Base-by-base conservation (phyloP, 1,140 invertebrate genomes). In the Bombus confusus region DNA sequence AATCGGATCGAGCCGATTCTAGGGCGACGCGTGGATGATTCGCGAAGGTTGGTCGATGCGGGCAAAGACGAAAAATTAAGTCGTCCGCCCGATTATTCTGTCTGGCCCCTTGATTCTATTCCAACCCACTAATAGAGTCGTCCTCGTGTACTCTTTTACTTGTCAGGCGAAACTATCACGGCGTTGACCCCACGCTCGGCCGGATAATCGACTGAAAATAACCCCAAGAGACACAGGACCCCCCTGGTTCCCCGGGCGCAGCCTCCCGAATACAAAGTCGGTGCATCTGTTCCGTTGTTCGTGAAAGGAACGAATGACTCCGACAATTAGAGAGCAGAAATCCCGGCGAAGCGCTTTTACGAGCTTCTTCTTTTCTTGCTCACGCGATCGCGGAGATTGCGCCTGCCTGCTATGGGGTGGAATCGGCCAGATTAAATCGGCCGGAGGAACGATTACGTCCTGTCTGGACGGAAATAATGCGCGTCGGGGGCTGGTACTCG, bases 201-300 rank as follows among this genome's bases (percentile, higher is more conserved):
- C 93, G 86, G 93, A 95, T 95, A 95, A 95, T 94, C 94, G 94
- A 95, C 94, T 93, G 94, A 94, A 94, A 95, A 95, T 94, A 95
- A 95, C 92, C 94, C 94, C 94, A 90, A 92, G 94, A 94, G 94
- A 95, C 92, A 43, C 85, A 69, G 85, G 81, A 85, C 74, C 86
- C 85, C 85, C 87, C 75, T 80, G 68, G 75, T 28, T 72, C 80
- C 72, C 73, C 64, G 72, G 62, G 25, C 28, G 34, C 76, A 85
- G 90, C 76, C 87, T 91, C 86, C 88, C 90, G 90, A 89, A 88
- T 91, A 92, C 91, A 92, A 75, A 88, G 86, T 68, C 85, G 86
- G 83, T 93, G 93, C 93, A 94, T 94, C 93, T 94, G 93, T 94
- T 93, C 83, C 92, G 85, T 68, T 47, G 64, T 88, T 88, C 84